Base-by-base conservation (phyloP, 35 echinoderm and acorn worm species). In the Apostichopus californicus region DNA sequence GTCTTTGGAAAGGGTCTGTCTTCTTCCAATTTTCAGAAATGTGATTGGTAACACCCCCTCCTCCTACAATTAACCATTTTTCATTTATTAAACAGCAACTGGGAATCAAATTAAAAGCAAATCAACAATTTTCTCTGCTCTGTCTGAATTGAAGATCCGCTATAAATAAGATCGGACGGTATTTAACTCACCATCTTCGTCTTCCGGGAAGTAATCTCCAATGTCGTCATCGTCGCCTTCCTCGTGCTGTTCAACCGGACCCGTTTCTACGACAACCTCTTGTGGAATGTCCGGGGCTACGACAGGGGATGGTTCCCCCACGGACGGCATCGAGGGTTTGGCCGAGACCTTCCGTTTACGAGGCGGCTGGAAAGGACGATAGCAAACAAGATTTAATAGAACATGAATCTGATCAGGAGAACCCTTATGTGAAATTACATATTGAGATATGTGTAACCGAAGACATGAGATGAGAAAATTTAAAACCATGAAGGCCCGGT, bases 221-320 rank as follows among this genome's bases (percentile, higher is more conserved):
- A 78, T 80, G n/a, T 90, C 94, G 34, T 80, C 90, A 9, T 92
- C 92, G 5, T 92, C 92, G 12, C 23, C 90, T 15, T 89, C 94
- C 17, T 81, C 90, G 54, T 90, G 86, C 77, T 98, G 94, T 77
- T 95, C 90, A 58, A 98, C 96, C 11, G 96, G 96, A 53, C 96
- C 96, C 4, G 94, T 92, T 72, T 98, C 96, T 72, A 95, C 92
- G 24, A 98, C 94, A 46, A 98, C 87, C 65, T 95, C 91, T 83
- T 93, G 70, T n/a, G 57, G 18, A 65, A 56, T 75, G 25, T 83
- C 64, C 22, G 81, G 54, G 3, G 80, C 54, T 2, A 90, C 63
- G 11, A 89, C 61, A 24, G 87, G 87, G 73, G 92, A 82, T 60
- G 90, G 90, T 22, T 81, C 88, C 26, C 90, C 93, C 9, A 80